phyloP scores from a whole-genome alignment of 2,888 invertebrate species.

The Acanthococcus lagerstroemiae region DNA sequence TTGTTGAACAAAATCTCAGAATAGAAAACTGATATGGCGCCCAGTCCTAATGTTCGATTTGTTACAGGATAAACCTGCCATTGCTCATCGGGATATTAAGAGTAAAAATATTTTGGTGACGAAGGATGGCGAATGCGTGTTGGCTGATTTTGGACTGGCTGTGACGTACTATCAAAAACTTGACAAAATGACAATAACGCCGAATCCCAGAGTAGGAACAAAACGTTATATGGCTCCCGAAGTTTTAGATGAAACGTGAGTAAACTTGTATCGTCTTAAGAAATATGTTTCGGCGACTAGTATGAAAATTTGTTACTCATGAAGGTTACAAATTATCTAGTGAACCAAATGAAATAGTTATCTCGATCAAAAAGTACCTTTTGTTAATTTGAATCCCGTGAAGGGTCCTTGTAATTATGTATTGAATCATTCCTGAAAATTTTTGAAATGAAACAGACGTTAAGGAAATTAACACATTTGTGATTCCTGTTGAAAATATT shows the following conservation, averaged over 20 bases:
- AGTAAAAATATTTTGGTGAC: slow-evolving; percentile 93
- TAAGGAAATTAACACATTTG: no score
- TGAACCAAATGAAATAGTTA: no score
- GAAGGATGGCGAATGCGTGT: slow-evolving; percentile 74
- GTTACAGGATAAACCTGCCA: slow-evolving; percentile 77
- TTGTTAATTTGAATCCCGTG: no score
- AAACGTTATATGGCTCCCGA: slow-evolving; percentile 94
- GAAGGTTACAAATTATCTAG: no score
- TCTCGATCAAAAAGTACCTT: neutral
- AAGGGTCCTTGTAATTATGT: no score
- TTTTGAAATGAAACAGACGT: no score
- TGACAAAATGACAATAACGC: slow-evolving; percentile 56
- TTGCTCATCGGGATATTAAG: slow-evolving; percentile 89
- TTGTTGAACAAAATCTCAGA: no score
- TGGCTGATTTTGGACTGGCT: slow-evolving; percentile 89
- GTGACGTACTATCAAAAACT: slow-evolving; percentile 64
- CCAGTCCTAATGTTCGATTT: slow-evolving; percentile 25
- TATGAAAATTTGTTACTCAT: no score
- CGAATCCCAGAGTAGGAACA: slow-evolving; percentile 77
- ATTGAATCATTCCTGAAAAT: no score
- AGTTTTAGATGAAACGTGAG: slow-evolving; percentile 73
- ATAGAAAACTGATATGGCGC: neutral
- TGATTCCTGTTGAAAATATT: no score
- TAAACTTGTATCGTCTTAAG: neutral
- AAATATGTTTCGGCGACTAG: no score